Percentiles rank a stretch among this genome's conserved stretches.
Conservation (phyloP, 2,888 invertebrate species). For the Cecidostiba fungosa region DNA sequence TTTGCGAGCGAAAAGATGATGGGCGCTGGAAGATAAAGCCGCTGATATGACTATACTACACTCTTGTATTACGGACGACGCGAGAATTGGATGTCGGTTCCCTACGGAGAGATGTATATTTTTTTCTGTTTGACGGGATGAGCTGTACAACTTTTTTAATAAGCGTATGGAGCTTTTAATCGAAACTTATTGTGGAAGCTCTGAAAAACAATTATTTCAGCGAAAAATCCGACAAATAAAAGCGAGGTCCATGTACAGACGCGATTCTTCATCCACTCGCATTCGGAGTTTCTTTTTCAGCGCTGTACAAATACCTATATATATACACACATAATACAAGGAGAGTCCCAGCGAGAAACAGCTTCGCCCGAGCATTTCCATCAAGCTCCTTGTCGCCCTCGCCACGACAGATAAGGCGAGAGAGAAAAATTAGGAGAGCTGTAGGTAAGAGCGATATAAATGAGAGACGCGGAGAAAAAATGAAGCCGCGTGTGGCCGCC, state of each 20-base stretch:
- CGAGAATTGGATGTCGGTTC: conserved; percentile 42
- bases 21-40: conserved; percentile 43
- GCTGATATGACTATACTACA: no score
- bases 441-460: conserved; percentile 56
- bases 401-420: conserved; percentile 20
- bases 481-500: conserved; percentile 64
- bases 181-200: no score
- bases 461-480: conserved; percentile 60
- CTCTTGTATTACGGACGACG: conserved; percentile 20
- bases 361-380: conserved; percentile 1
- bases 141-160: no score
- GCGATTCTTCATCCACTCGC: no score
- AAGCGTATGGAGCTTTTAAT: no score
- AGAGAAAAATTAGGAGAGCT: conserved; percentile 45
- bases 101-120: not conserved
- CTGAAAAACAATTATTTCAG: no score
- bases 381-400: not conserved
- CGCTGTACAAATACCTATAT: no score
- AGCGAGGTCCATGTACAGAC: no score
- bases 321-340: no score
- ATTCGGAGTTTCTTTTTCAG: no score
- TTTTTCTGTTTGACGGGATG: not conserved
- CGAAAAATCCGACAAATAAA: no score
- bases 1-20: conserved; percentile 22
- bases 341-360: no score